These are phyloP conservation scores for Chaenocephalus aceratus DNA, from an alignment of 2,113 vertebrate species.

Conservation along the genomic window DNA sequence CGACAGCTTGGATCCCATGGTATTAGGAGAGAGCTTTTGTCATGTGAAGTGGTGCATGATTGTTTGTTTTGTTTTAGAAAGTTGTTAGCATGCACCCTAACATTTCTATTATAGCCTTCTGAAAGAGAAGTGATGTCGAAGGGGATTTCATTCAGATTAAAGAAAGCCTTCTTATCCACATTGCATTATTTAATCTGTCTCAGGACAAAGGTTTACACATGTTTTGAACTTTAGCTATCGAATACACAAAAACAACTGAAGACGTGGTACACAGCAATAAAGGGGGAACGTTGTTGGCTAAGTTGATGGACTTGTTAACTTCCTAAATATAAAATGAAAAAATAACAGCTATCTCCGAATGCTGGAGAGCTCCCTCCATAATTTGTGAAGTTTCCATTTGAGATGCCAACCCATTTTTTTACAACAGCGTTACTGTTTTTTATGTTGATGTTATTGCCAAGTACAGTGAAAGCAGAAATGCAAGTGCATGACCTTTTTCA, in stretches of 20 bases:
- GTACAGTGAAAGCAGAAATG: slow-evolving; percentile 42
- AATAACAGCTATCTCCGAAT: not conserved
- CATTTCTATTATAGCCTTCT: not conserved
- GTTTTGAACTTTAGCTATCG: not conserved
- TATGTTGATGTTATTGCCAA: slow-evolving; percentile 29
- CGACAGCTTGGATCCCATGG: not conserved
- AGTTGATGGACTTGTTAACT: not conserved
- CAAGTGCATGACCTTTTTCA: not conserved
- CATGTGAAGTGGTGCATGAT: not conserved
- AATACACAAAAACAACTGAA: not conserved
- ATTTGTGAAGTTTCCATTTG: slow-evolving; percentile 32
- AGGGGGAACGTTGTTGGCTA: not conserved
- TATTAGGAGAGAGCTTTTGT: not conserved
- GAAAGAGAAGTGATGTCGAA: not conserved
- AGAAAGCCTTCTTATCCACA: not conserved
- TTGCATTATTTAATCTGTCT: not conserved
- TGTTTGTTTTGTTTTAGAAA: slow-evolving; percentile 10
- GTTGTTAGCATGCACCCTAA: not conserved
- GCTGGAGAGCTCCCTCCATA: slow-evolving; percentile 29
- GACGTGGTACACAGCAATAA: slow-evolving; percentile 3
- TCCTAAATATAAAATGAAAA: not conserved
- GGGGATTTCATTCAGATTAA: not conserved
- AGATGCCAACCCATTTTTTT: not conserved
- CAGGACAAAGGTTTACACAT: not conserved
- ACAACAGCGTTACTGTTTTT: slow-evolving; percentile 11